Evolutionary conservation across 2,113 vertebrate species (phyloP).

Genomic region (Strix uralensis): DNA sequence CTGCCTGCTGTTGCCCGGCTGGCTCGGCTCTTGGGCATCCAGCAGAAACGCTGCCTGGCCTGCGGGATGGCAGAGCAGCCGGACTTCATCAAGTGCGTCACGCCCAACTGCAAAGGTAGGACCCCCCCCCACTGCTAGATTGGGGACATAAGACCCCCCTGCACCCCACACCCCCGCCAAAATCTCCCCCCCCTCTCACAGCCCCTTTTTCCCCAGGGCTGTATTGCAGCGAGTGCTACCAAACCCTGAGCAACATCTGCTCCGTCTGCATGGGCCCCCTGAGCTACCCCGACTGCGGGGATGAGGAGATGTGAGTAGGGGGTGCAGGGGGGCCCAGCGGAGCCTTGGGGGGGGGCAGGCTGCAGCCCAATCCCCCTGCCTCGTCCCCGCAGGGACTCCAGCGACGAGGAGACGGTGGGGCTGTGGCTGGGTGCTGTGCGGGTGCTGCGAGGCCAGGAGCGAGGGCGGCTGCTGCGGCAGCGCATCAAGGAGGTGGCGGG

Average conservation of each 20-base stretch:
- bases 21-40: constrained; percentile 7
- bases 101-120: constrained; percentile 77
- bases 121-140: rapidly evolving
- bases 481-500: not conserved
- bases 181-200: rapidly evolving
- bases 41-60: constrained; percentile 71
- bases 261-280: constrained; percentile 72
- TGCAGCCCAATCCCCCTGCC: not conserved
- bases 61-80: constrained; percentile 60
- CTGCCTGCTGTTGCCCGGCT: constrained; percentile 27
- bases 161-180: no score
- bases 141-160: no score
- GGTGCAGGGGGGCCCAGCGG: not conserved
- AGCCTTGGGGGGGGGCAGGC: not conserved
- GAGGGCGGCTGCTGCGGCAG: not conserved
- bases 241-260: constrained; percentile 71
- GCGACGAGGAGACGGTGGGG: constrained; percentile 74
- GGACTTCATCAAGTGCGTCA: constrained; percentile 64
- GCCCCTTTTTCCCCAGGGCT: constrained; percentile 23
- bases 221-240: constrained; percentile 79
- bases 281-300: constrained; percentile 45
- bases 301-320: constrained; percentile 83
- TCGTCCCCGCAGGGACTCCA: constrained; percentile 78
- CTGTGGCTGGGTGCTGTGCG: constrained; percentile 35
- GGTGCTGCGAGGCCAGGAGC: not conserved